phyloP scores from a whole-genome alignment of 2,888 invertebrate species.

The Iphiclides podalirius region DNA sequence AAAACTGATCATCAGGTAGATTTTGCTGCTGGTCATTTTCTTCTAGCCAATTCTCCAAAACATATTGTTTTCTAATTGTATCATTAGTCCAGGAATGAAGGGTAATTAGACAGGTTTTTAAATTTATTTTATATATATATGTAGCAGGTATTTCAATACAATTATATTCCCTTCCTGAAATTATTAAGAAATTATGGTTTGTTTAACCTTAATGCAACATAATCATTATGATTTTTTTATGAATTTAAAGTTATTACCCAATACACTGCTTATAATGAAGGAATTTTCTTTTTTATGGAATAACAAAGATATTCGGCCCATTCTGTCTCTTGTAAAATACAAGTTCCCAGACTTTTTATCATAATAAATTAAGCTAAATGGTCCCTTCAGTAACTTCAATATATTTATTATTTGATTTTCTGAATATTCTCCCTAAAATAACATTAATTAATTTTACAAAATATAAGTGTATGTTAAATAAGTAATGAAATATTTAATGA shows the following conservation, averaged over 20 bases:
- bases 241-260: slow-evolving; percentile 48
- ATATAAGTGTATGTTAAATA: not conserved
- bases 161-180: slow-evolving; percentile 56
- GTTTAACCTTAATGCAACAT: too few relatives aligned
- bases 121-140: slow-evolving; percentile 77
- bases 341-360: slow-evolving; percentile 78
- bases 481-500: too few relatives aligned
- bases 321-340: slow-evolving; percentile 91
- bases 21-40: slow-evolving; percentile 50
- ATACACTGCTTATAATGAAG: slow-evolving; percentile 76
- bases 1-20: slow-evolving; percentile 57
- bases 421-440: slow-evolving; percentile 36
- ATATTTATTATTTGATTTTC: slow-evolving; percentile 56
- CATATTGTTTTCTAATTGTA: slow-evolving; percentile 37
- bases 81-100: slow-evolving; percentile 51
- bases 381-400: slow-evolving; percentile 85
- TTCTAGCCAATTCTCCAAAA: slow-evolving; percentile 48
- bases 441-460: too few relatives aligned
- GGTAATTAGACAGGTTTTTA: slow-evolving; percentile 47
- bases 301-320: slow-evolving; percentile 92
- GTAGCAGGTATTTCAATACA: slow-evolving; percentile 83
- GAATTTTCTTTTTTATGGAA: slow-evolving; percentile 68
- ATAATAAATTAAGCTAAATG: slow-evolving; percentile 91
- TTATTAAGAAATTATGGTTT: not conserved
- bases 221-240: too few relatives aligned